These are phyloP conservation scores for Aphelocoma californica DNA, from an alignment of 2,797 vertebrate genomes.

Conservation along the genomic window DNA sequence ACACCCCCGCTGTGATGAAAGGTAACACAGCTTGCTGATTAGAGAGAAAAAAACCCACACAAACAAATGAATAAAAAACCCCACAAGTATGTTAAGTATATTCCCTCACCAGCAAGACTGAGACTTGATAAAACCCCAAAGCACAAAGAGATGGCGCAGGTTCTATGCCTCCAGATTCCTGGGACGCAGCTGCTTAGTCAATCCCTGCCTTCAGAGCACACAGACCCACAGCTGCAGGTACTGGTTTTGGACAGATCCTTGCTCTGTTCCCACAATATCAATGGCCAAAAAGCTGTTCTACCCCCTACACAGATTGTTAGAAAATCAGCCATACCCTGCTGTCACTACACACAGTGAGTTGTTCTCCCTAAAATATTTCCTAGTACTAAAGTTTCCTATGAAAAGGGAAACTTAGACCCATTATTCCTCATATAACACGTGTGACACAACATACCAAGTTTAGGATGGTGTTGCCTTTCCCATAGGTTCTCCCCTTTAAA, in stretches of 20 bases:
- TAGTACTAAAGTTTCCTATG: neutral
- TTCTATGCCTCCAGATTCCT: neutral
- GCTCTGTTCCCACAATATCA: rapidly evolving
- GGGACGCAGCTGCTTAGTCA: neutral
- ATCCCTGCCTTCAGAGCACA: neutral
- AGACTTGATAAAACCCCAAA: neutral
- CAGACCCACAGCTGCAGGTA: neutral
- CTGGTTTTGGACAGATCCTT: neutral
- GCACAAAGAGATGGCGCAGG: neutral
- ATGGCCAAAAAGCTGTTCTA: neutral
- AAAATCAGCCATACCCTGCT: neutral
- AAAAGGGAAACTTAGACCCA: neutral
- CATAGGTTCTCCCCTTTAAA: neutral
- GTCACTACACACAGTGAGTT: neutral
- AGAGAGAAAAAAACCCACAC: neutral
- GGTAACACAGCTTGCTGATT: neutral
- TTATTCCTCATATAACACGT: neutral
- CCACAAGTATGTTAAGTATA: neutral
- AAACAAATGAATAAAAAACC: neutral
- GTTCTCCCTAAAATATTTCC: neutral
- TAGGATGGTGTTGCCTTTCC: neutral
- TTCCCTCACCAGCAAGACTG: neutral
- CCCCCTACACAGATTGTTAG: rapidly evolving
- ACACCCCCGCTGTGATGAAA: neutral
- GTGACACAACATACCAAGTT: neutral